Conservation (phyloP, 2,797 vertebrate species). For the Sphenopsis melanotis region DNA sequence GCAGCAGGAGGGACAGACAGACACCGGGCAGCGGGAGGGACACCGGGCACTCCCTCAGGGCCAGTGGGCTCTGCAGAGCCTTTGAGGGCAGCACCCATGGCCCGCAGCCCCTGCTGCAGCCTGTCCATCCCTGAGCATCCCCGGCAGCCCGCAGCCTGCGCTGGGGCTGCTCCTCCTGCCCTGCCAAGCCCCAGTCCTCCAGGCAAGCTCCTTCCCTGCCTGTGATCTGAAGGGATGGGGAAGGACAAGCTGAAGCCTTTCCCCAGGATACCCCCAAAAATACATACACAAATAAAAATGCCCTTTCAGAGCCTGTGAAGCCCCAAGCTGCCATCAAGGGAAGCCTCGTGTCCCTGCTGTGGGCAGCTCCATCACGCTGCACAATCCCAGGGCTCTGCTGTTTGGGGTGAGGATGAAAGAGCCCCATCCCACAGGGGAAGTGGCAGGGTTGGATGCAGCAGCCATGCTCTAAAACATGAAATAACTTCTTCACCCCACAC, state of each 20-base stretch:
- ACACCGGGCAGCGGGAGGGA: not conserved
- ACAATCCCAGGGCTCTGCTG: not conserved
- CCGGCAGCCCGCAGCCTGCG: not conserved
- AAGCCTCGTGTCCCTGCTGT: not conserved
- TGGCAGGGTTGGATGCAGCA: not conserved
- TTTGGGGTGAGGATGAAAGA: fast-evolving
- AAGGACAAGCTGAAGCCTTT: not conserved
- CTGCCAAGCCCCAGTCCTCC: not conserved
- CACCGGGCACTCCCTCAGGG: fast-evolving
- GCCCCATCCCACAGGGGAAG: fast-evolving
- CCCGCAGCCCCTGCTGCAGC: not conserved
- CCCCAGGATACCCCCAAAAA: too few relatives aligned
- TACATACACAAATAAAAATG: not conserved
- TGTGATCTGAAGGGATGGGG: too few relatives aligned
- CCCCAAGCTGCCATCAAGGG: not conserved
- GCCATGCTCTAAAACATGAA: not conserved
- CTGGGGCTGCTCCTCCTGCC: not conserved
- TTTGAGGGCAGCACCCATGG: not conserved
- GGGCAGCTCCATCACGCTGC: fast-evolving
- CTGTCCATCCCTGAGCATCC: not conserved
- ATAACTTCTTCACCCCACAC: not conserved
- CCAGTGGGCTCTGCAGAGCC: not conserved
- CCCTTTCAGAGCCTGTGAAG: not conserved
- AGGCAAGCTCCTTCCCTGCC: not conserved
- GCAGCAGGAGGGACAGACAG: fast-evolving